A percentile compares a stretch with the other conserved stretches of the same genome.
These are phyloP conservation scores for Drosophila ironensis DNA, from an alignment of 1,140 invertebrate genomes.

Conservation along the genomic window DNA sequence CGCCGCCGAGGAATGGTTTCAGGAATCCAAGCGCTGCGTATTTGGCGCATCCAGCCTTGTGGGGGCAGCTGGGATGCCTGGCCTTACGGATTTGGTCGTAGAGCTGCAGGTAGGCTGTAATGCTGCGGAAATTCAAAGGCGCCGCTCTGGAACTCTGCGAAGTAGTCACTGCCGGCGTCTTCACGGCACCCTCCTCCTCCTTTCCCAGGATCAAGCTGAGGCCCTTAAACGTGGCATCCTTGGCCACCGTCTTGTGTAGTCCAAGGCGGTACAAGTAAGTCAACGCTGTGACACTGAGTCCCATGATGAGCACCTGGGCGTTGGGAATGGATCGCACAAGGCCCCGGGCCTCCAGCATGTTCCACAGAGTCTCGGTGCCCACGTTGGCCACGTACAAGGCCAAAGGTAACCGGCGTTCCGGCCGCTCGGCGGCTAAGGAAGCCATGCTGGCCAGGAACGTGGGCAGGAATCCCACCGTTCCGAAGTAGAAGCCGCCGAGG, in stretches of 20 bases:
- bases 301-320: constrained; percentile 87
- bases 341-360: constrained; percentile 86
- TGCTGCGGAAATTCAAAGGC: constrained; percentile 22
- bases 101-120: constrained; percentile 39
- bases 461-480: constrained; percentile 87
- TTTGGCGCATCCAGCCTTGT: constrained; percentile 84
- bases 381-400: constrained; percentile 91
- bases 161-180: constrained; percentile 7
- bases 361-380: constrained; percentile 89
- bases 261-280: constrained; percentile 85
- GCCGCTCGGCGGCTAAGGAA: constrained; percentile 88
- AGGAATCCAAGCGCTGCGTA: constrained; percentile 83
- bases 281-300: constrained; percentile 84
- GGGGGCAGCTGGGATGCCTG: constrained; percentile 84
- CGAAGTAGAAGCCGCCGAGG: constrained; percentile 87
- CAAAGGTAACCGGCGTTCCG: constrained; percentile 86
- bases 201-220: constrained; percentile 85
- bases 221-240: constrained; percentile 85
- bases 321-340: constrained; percentile 84
- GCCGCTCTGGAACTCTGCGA: constrained; percentile 3
- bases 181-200: constrained; percentile 83
- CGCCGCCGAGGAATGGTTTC: constrained; percentile 84
- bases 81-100: constrained; percentile 43
- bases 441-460: constrained; percentile 86
- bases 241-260: constrained; percentile 66